Evolutionary conservation across 2,113 vertebrate species (phyloP).

Genomic region (Cacatua alba): DNA sequence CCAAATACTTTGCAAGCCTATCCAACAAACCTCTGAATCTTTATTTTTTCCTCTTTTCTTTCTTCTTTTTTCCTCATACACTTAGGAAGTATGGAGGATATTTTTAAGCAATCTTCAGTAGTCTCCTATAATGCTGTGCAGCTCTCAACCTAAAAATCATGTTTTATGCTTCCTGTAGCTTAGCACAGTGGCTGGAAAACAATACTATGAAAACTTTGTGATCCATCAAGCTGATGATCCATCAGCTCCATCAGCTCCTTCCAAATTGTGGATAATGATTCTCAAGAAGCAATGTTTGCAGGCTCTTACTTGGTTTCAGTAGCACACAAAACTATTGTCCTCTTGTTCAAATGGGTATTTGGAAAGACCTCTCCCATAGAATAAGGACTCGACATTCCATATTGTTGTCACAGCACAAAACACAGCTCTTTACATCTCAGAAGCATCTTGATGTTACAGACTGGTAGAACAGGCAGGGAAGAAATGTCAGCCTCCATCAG

Average conservation of each 20-base stretch:
- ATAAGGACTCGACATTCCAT: not conserved
- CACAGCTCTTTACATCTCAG: not conserved
- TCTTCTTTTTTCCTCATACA: not conserved
- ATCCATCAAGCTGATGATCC: not conserved
- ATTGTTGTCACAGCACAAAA: not conserved
- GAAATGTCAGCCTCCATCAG: not conserved
- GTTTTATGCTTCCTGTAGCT: not conserved
- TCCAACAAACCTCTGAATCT: not conserved
- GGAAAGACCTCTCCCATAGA: not conserved
- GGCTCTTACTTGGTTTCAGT: not conserved
- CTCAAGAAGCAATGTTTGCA: not conserved
- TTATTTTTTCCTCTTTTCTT: not conserved
- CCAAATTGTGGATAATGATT: not conserved
- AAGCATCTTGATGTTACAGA: not conserved
- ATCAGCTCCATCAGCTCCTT: not conserved
- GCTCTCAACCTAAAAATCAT: not conserved
- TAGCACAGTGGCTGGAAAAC: not conserved
- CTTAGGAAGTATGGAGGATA: not conserved
- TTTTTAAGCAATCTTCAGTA: not conserved
- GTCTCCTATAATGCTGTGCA: not conserved
- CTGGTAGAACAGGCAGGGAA: not conserved
- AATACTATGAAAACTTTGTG: not conserved
- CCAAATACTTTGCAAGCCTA: not conserved
- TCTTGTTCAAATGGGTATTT: not conserved
- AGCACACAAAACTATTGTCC: not conserved